A percentile compares a stretch with the other conserved stretches of the same genome.
phyloP scores from a whole-genome alignment of 2,888 invertebrate species.

The Platycheirus rosarum region DNA sequence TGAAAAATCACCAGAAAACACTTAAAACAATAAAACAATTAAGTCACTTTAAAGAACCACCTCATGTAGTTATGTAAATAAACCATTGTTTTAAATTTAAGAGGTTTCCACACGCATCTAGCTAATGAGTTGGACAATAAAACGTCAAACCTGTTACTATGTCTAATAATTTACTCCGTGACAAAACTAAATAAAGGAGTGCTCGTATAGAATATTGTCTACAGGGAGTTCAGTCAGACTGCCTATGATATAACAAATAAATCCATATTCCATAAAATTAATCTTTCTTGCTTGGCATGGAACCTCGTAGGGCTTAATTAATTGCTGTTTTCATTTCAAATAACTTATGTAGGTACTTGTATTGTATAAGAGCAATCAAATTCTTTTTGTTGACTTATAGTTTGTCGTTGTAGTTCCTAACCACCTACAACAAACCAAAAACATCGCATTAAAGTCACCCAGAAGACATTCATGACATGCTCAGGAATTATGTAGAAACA shows the following conservation, averaged over 20 bases:
- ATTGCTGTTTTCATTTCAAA: conserved; percentile 61
- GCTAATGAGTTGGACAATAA: neutral
- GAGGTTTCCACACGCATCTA: neutral
- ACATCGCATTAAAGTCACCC: neutral
- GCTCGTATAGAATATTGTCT: conserved; percentile 3
- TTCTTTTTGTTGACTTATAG: conserved; percentile 9
- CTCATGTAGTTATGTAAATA: no score
- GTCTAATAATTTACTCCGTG: neutral
- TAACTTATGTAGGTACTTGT: no score
- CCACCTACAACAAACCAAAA: conserved; percentile 7
- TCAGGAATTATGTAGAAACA: neutral
- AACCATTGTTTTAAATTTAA: neutral
- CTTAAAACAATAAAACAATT: no score
- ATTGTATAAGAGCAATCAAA: conserved; percentile 16
- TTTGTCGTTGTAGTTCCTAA: neutral
- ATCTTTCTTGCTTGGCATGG: conserved; percentile 4
- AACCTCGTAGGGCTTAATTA: conserved; percentile 28
- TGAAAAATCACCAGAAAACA: no score
- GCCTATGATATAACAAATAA: conserved; percentile 7
- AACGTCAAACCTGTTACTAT: neutral
- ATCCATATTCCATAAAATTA: conserved; percentile 14
- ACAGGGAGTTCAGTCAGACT: neutral
- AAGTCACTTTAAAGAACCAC: no score
- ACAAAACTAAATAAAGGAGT: neutral
- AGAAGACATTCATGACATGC: conserved; percentile 21